Conservation (phyloP, 2,888 invertebrate species). For the Meteorus cinctellus region DNA sequence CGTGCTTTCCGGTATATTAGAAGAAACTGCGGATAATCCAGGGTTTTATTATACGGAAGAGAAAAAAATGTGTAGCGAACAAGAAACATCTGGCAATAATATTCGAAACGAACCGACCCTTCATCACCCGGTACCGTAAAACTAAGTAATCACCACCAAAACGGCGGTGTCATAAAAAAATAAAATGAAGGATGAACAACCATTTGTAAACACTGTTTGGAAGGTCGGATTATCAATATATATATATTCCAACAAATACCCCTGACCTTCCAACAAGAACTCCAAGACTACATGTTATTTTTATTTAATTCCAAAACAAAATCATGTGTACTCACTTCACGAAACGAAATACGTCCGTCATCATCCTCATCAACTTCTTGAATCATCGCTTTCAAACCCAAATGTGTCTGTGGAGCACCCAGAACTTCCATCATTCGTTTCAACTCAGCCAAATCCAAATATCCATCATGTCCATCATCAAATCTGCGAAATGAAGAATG, state of each 20-base stretch:
- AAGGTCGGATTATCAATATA: not conserved
- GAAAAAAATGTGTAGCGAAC: not conserved
- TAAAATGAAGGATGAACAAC: not conserved
- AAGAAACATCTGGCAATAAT: conserved; percentile 7
- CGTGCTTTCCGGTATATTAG: conserved; percentile 91
- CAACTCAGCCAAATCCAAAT: conserved; percentile 89
- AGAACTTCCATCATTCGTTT: conserved; percentile 98
- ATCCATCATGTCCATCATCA: conserved; percentile 92
- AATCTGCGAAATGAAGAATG: conserved; percentile 78
- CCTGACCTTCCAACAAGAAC: not conserved
- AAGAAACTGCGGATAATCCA: conserved; percentile 75
- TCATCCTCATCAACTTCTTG: conserved; percentile 91
- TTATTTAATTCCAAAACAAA: not conserved
- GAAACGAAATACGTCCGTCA: conserved; percentile 90
- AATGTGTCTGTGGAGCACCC: conserved; percentile 96
- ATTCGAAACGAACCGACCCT: not conserved
- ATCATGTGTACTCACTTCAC: conserved; percentile 78
- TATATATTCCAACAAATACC: not conserved
- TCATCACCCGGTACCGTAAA: conserved; percentile 2
- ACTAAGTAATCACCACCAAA: not conserved
- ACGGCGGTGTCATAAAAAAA: not conserved
- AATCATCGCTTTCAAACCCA: conserved; percentile 96
- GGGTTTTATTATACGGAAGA: not conserved
- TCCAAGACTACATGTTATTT: not conserved
- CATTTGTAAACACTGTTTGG: not conserved